A percentile compares a stretch with the other conserved stretches of the same genome.
Conservation (phyloP, 2,113 vertebrate genomes). For the Channa argus region DNA sequence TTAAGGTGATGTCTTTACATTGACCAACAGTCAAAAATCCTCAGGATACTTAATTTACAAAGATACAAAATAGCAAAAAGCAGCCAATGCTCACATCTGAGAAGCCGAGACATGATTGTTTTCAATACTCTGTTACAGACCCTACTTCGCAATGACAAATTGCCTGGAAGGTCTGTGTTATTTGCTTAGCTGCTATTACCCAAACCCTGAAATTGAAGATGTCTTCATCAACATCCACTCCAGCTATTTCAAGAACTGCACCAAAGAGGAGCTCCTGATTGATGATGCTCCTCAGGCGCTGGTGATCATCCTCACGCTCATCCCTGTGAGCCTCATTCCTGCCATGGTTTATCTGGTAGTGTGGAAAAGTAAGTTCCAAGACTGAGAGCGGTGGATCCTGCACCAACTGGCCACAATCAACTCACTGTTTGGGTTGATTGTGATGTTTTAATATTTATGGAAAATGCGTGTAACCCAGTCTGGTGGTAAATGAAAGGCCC, state of each 20-base stretch:
- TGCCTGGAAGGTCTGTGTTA: rapidly evolving
- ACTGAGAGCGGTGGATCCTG: conserved; percentile 14
- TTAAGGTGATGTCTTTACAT: too few species aligned
- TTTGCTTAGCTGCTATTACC: background rate
- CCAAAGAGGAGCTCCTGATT: background rate
- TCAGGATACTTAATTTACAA: too few species aligned
- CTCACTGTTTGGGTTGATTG: too few species aligned
- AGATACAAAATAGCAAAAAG: too few species aligned
- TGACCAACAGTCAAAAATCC: too few species aligned
- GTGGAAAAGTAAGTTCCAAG: conserved; percentile 60
- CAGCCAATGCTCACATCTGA: too few species aligned
- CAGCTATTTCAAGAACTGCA: conserved; percentile 70
- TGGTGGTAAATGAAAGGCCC: too few species aligned
- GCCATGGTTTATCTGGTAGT: conserved; percentile 73
- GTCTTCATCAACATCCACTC: conserved; percentile 73
- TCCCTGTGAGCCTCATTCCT: conserved; percentile 77
- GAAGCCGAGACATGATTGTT: too few species aligned
- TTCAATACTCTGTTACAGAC: conserved; percentile 44
- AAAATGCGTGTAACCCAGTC: too few species aligned
- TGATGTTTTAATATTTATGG: too few species aligned
- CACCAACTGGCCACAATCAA: too few species aligned
- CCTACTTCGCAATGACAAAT: conserved; percentile 15
- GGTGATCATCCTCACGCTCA: conserved; percentile 72
- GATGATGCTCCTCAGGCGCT: conserved; percentile 64
- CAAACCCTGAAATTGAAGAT: conserved; percentile 63